Evolutionary conservation across 2,888 invertebrate genomes (phyloP).

Genomic region (Arctia plantaginis): DNA sequence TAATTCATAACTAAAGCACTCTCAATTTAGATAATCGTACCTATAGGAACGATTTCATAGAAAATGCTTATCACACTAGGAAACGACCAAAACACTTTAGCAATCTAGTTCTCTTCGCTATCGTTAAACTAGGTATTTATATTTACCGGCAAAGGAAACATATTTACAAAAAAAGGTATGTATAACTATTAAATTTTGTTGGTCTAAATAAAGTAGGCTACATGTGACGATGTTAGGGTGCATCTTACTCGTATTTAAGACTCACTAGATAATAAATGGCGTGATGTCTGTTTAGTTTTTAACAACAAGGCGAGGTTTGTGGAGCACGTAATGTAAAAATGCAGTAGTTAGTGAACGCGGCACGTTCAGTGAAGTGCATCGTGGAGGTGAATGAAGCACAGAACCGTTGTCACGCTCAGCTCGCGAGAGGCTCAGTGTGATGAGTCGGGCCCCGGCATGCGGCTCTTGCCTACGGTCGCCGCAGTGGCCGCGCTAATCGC

Average conservation of each 20-base stretch:
- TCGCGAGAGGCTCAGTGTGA: slow-evolving; percentile 22
- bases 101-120: not conserved
- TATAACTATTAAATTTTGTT: not conserved
- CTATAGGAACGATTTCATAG: not conserved
- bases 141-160: slow-evolving; percentile 35
- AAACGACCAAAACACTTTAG: not conserved
- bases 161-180: slow-evolving; percentile 32
- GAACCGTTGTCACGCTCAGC: slow-evolving; percentile 49
- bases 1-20: not conserved
- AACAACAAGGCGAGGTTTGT: slow-evolving; percentile 29
- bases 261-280: slow-evolving; percentile 33
- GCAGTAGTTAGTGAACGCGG: slow-evolving; percentile 39
- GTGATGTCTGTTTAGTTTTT: slow-evolving; percentile 26
- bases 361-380: slow-evolving; percentile 61
- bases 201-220: slow-evolving; percentile 22
- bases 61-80: not conserved
- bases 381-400: slow-evolving; percentile 47
- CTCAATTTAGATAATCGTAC: slow-evolving; percentile 6
- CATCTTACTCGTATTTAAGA: slow-evolving; percentile 39
- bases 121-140: not conserved
- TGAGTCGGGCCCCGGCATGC: slow-evolving; percentile 24
- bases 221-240: slow-evolving; percentile 44
- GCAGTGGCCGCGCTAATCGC: slow-evolving; percentile 63
- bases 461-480: slow-evolving; percentile 46
- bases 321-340: slow-evolving; percentile 36